A percentile compares a stretch with the other conserved stretches of the same genome.
phyloP scores from a whole-genome alignment of 2,797 vertebrate species.

The Podarcis lilfordi region DNA sequence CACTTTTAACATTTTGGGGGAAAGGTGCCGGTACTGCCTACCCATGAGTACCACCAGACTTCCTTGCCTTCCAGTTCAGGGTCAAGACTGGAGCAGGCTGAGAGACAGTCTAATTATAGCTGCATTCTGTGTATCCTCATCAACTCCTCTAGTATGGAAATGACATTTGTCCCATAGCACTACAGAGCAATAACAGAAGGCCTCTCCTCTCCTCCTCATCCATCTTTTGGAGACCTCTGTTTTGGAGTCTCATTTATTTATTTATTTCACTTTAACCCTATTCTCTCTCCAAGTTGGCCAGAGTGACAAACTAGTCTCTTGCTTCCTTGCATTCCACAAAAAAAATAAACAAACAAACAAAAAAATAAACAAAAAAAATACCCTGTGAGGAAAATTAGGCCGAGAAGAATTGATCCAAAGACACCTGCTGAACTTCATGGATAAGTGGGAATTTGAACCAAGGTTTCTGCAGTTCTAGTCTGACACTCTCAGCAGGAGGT shows the following conservation, averaged over 20 bases:
- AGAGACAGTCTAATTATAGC: background rate
- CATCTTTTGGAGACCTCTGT: background rate
- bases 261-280: background rate
- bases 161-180: background rate
- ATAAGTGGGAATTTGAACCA: too few relatives aligned
- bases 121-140: background rate
- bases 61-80: background rate
- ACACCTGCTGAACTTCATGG: too few relatives aligned
- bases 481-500: too few relatives aligned
- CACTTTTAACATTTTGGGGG: too few relatives aligned
- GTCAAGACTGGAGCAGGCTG: background rate
- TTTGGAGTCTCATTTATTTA: background rate
- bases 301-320: background rate
- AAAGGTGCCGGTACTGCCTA: too few relatives aligned
- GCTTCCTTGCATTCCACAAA: too few relatives aligned
- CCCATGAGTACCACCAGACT: background rate
- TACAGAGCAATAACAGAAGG: background rate
- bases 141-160: background rate
- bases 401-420: too few relatives aligned
- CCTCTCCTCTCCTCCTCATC: too few relatives aligned
- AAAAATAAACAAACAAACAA: too few relatives aligned
- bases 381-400: too few relatives aligned
- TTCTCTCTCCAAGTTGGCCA: background rate
- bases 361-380: too few relatives aligned
- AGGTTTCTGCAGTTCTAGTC: too few relatives aligned